A percentile compares a stretch with the other conserved stretches of the same genome.
Evolutionary conservation across 1,140 invertebrate species (phyloP).

Genomic region (Agrilus planipennis): DNA sequence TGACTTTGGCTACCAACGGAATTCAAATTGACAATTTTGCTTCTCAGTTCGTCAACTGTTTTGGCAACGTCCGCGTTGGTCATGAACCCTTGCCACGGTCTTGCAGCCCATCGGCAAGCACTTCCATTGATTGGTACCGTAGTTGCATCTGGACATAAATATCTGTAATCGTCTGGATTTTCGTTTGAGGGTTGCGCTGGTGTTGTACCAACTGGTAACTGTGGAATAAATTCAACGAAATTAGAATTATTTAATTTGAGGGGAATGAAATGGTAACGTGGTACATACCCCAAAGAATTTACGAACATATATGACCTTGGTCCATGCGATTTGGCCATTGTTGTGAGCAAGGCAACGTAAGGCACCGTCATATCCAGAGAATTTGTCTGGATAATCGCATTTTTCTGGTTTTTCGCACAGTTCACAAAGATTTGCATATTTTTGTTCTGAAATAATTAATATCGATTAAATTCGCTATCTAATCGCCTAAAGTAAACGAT

Average conservation of each 20-base stretch:
- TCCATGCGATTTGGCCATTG: constrained; percentile 71
- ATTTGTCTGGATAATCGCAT: constrained; percentile 73
- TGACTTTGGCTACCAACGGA: constrained; percentile 36
- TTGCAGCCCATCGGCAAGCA: constrained; percentile 65
- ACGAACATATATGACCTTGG: constrained; percentile 66
- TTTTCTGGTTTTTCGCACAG: constrained; percentile 57
- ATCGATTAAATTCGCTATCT: no score
- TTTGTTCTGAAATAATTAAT: constrained; percentile 41
- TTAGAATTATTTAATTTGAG: not conserved
- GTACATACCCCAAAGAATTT: constrained; percentile 55
- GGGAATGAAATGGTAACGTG: not conserved
- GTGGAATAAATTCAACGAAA: not conserved
- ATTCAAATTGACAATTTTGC: constrained; percentile 31
- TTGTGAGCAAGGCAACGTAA: constrained; percentile 67
- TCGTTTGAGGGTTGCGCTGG: constrained; percentile 37
- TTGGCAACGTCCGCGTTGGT: constrained; percentile 47
- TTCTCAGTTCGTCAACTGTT: constrained; percentile 31
- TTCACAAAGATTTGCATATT: constrained; percentile 59
- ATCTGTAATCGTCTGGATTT: constrained; percentile 50
- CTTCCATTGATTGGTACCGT: constrained; percentile 50
- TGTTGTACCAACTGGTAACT: constrained; percentile 44
- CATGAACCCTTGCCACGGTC: constrained; percentile 67
- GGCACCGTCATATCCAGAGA: constrained; percentile 72
- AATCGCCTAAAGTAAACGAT: no score
- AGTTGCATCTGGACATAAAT: constrained; percentile 73